A percentile compares a stretch with the other conserved stretches of the same genome.
These are phyloP conservation scores for Metaphire vulgaris DNA, from an alignment of 1,140 invertebrate genomes.

Conservation along the genomic window DNA sequence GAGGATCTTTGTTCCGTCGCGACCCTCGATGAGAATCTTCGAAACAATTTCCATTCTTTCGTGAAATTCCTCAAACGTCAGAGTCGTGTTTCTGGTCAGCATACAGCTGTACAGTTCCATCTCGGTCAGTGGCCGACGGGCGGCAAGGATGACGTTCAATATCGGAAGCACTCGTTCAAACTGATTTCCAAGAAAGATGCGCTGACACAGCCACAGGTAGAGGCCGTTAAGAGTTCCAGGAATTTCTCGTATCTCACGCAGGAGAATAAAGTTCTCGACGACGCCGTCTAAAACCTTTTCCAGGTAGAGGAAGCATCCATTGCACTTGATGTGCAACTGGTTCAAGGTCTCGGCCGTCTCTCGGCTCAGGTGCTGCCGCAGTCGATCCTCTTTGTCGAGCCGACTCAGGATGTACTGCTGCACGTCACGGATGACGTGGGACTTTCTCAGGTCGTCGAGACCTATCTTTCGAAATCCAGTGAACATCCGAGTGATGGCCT, in stretches of 20 bases:
- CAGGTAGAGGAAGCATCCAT: constrained; percentile 88
- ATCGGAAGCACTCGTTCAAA: constrained; percentile 70
- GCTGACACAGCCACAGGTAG: constrained; percentile 88
- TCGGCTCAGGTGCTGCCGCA: constrained; percentile 69
- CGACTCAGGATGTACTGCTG: constrained; percentile 89
- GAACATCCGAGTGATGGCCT: constrained; percentile 80
- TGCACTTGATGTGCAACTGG: constrained; percentile 90
- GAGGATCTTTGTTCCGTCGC: constrained; percentile 60
- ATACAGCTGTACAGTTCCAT: constrained; percentile 72
- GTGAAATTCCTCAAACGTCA: constrained; percentile 77
- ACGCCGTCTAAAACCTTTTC: constrained; percentile 80
- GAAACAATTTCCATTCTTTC: constrained; percentile 70
- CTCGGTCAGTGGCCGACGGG: constrained; percentile 72
- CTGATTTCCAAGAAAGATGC: constrained; percentile 68
- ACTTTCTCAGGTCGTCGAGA: constrained; percentile 79
- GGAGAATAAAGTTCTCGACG: constrained; percentile 81
- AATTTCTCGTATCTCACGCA: constrained; percentile 77
- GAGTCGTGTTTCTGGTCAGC: constrained; percentile 67
- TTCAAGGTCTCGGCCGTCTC: constrained; percentile 90
- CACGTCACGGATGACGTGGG: constrained; percentile 75
- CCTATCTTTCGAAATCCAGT: constrained; percentile 85
- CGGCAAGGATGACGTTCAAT: constrained; percentile 78
- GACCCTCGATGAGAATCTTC: constrained; percentile 56
- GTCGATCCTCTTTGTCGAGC: constrained; percentile 63
- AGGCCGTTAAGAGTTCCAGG: constrained; percentile 89